Evolutionary conservation across 2,113 vertebrate species (phyloP), one percentile per base, ranked within the genome.

Genomic region (Labrus mixtus): DNA sequence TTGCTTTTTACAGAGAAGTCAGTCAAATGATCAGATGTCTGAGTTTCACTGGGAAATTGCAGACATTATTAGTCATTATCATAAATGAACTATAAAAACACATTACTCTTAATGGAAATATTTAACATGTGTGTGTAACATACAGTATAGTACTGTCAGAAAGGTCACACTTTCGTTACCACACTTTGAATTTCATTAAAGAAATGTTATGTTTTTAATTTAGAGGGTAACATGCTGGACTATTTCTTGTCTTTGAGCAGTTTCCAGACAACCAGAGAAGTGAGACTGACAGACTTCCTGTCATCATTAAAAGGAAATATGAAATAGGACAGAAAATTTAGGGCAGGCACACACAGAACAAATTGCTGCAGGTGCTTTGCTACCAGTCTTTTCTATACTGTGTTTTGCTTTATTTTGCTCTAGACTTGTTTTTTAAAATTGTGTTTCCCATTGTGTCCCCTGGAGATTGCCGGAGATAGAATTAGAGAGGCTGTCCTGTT

Each of bases 301-400:
- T 25, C 65, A 8, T 29, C 43, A 63, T 4, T n/a, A 6, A 50
- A 13, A 19, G 29, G 25, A 10, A 1, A 58, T 8, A 11, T 53
- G n/a, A 6, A 20, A 11, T 17, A 63, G 50, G 46, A 45, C 70
- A 46, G 37, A 0, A 1, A 19, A 55, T 15, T n/a, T 6, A 46
- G 33, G n/a, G 19, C 25, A 19, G 39, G 11, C 7, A 13, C 16
- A 39, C 15, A 41, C 10, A 51, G 17, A 66, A 39, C 22, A 73
- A 48, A 57, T 25, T 48, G 41, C 53, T 57, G 25, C 41, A 65
- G 25, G 53, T 57, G 61, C 25, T 46, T 73, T 43, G 46, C 59
- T 43, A 16, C 33, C 48, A 63, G 48, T 17, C 29, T 36, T 22
- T 22, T 46, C 43, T 29, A 17, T 33, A 6, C 8, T 0, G 17